Evolutionary conservation across 2,113 vertebrate species (phyloP).

Genomic region (Heloderma charlesbogerti): DNA sequence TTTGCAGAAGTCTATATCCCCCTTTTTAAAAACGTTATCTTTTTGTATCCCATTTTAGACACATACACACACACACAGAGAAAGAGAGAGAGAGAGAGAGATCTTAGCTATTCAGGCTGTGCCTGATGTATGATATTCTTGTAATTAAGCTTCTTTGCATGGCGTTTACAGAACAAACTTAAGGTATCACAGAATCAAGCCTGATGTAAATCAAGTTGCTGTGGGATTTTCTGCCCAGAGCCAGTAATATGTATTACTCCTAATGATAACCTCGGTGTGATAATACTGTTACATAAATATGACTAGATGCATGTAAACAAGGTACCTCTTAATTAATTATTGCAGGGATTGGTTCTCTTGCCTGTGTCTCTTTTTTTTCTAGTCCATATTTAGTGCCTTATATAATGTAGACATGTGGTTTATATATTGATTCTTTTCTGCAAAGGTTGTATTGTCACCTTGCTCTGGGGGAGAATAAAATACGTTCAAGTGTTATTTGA

Average conservation of each 20-base stretch:
- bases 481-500: neutral
- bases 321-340: conserved; percentile 58
- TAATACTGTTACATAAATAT: conserved; percentile 55
- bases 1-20: no score
- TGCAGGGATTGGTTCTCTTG: conserved; percentile 19
- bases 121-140: neutral
- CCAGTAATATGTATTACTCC: neutral
- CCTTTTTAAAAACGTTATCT: no score
- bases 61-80: neutral
- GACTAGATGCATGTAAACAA: conserved; percentile 52
- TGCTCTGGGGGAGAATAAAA: neutral
- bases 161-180: neutral
- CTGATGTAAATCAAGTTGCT: neutral
- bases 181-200: neutral
- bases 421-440: fast-evolving
- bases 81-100: neutral
- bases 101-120: neutral
- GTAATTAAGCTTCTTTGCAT: neutral
- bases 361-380: conserved; percentile 8
- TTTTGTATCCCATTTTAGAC: neutral
- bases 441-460: neutral
- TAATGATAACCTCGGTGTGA: neutral
- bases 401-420: neutral
- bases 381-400: conserved; percentile 34
- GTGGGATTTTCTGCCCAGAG: neutral